Evolutionary conservation across 2,888 invertebrate species (phyloP).

Genomic region (Cenopis cana): DNA sequence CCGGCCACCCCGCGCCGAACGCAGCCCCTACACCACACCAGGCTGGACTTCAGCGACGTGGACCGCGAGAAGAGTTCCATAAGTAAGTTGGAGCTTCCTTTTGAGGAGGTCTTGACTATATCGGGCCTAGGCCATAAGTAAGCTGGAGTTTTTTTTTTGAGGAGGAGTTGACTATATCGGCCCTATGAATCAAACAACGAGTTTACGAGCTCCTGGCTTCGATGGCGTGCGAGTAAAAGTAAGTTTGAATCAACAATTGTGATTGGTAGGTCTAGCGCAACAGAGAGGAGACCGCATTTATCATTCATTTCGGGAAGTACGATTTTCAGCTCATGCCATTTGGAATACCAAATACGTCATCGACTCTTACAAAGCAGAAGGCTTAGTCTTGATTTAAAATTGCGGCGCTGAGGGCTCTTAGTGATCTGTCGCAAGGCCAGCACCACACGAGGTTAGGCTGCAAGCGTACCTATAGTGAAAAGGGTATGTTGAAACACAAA

Average conservation of each 20-base stretch:
- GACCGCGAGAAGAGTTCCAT: constrained; percentile 87
- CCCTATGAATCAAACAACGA: no score
- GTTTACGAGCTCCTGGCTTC: no score
- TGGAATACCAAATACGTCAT: background rate
- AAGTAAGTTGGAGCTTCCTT: constrained; percentile 61
- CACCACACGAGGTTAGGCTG: no score
- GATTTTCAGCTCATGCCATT: background rate
- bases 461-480: no score
- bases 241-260: background rate
- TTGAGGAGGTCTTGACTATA: background rate
- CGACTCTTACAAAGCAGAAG: no score
- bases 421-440: no score
- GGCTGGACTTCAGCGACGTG: constrained; percentile 89
- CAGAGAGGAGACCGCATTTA: background rate
- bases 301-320: background rate
- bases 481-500: no score
- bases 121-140: no score
- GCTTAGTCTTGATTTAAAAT: no score
- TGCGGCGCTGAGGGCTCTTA: no score
- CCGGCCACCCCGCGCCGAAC: constrained; percentile 54
- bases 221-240: background rate
- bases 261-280: background rate
- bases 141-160: no score
- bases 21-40: constrained; percentile 67
- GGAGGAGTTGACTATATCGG: no score